Conservation (phyloP, 92 coral and sea anemone genomes). For the Galaxea fascicularis region DNA sequence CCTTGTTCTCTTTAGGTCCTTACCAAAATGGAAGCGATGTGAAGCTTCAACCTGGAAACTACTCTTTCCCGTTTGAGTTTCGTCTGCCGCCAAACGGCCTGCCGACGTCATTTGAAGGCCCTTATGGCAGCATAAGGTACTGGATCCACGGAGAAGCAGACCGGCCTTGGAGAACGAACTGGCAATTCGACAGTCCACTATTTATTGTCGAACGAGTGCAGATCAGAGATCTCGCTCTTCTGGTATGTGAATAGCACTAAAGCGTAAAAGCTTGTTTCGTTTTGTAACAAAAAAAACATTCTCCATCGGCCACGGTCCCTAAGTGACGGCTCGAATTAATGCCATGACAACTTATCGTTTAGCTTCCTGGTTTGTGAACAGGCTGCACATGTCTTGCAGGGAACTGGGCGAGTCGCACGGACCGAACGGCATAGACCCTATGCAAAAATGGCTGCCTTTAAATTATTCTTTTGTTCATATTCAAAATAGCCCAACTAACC, state of each 20-base stretch:
- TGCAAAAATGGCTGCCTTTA: too few species aligned
- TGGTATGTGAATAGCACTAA: constrained; percentile 41
- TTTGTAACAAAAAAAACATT: too few species aligned
- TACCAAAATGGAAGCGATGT: constrained; percentile 24
- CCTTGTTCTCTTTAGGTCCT: constrained; percentile 11
- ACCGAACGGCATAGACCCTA: too few species aligned
- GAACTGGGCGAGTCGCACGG: too few species aligned
- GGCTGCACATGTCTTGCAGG: too few species aligned
- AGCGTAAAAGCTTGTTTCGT: background rate
- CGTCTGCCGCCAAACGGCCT: constrained; percentile 52
- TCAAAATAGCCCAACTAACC: too few species aligned
- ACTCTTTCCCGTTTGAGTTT: constrained; percentile 68
- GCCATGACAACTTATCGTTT: too few species aligned
- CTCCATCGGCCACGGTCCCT: too few species aligned
- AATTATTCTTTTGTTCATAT: too few species aligned
- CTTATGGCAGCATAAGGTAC: constrained; percentile 61
- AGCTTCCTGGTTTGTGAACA: too few species aligned
- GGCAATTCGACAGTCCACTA: constrained; percentile 38
- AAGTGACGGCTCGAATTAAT: too few species aligned
- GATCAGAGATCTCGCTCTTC: constrained; percentile 37
- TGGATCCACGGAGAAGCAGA: constrained; percentile 62
- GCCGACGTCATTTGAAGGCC: constrained; percentile 74
- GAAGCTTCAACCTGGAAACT: constrained; percentile 56
- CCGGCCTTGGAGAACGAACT: constrained; percentile 65
- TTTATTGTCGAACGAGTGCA: constrained; percentile 67